Evolutionary conservation across 2,797 vertebrate species (phyloP), one percentile per base, ranked within the genome.

Genomic region (Pipistrellus pipistrellus): DNA sequence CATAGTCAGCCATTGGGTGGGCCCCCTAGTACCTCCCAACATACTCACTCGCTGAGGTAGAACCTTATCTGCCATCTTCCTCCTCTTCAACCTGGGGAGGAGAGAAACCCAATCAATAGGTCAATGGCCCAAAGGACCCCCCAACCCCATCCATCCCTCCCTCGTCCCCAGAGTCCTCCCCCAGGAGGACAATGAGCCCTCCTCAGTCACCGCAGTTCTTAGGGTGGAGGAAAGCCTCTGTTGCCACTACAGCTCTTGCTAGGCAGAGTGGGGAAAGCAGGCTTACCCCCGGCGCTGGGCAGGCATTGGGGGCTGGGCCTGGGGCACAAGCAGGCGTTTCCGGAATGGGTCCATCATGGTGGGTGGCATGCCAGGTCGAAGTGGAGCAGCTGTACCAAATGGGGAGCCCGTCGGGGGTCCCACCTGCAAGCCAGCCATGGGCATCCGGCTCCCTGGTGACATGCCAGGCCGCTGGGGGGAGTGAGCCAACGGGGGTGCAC

Each of bases 31-130:
- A 57, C 32, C 71, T 88, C 76, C 66, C 80, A 69, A 66, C 77
- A 92, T 53, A 93, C 96, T 94, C 75, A 97, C 95, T 94, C 96
- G 94, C 93, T 97, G 99, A 7, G 99, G 99, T 95, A 99, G 99
- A 98, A 99, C 99, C 97, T 99, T 99, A 98, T 99, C 99, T 21
- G 99, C 99, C 99, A 99, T 99, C 98, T 99, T 99, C 96, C 99
- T 99, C 97, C 99, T 99, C 97, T 99, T 99, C 84, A 99, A 96
- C 96, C 99, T 99, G 96, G 75, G 20, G 64, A 62, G 32, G 1
- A 64, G 51, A 96, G 80, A 92, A 93, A 76, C 35, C 11, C 85
- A 92, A 21, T 51, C 76, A 3, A 21, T 27, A 90, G 23, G 15
- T 73, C 85, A 53, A 8, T 11, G 75, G 0, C 69, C 7, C 59